These are phyloP conservation scores for Phalangium opilio DNA, from an alignment of 2,888 invertebrate species.

Conservation along the genomic window DNA sequence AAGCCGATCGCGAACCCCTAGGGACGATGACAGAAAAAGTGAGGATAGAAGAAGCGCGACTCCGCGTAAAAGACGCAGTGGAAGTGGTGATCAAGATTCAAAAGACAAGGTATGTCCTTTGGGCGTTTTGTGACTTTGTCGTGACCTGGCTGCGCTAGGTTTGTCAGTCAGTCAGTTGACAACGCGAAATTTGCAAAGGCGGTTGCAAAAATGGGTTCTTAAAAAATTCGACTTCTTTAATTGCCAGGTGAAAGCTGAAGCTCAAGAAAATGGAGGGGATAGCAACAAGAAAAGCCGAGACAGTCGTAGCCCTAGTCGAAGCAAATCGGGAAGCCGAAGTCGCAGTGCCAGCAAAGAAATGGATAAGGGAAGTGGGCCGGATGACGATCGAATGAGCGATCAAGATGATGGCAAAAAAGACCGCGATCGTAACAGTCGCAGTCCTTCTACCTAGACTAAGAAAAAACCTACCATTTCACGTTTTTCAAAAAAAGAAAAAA, in stretches of 20 bases:
- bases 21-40: slow-evolving; percentile 3
- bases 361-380: slow-evolving; percentile 2
- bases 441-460: too few relatives aligned
- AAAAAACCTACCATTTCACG: too few relatives aligned
- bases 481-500: too few relatives aligned
- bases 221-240: too few relatives aligned
- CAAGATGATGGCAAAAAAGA: slow-evolving; percentile 1
- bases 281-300: neutral
- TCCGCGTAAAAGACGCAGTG: slow-evolving; percentile 11
- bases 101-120: neutral
- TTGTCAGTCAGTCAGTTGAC: too few relatives aligned
- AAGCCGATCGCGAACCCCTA: slow-evolving; percentile 7
- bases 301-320: slow-evolving; percentile 10
- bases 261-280: neutral
- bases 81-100: neutral
- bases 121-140: too few relatives aligned
- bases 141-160: too few relatives aligned
- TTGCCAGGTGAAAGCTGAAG: neutral
- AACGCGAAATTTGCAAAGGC: too few relatives aligned
- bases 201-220: too few relatives aligned
- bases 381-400: slow-evolving; percentile 8
- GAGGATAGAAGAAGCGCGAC: slow-evolving; percentile 7
- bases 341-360: neutral
- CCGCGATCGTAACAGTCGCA: too few relatives aligned
- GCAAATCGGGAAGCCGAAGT: slow-evolving; percentile 1